Base-by-base conservation (phyloP, 2,113 vertebrate species). In the Okapia johnstoni region DNA sequence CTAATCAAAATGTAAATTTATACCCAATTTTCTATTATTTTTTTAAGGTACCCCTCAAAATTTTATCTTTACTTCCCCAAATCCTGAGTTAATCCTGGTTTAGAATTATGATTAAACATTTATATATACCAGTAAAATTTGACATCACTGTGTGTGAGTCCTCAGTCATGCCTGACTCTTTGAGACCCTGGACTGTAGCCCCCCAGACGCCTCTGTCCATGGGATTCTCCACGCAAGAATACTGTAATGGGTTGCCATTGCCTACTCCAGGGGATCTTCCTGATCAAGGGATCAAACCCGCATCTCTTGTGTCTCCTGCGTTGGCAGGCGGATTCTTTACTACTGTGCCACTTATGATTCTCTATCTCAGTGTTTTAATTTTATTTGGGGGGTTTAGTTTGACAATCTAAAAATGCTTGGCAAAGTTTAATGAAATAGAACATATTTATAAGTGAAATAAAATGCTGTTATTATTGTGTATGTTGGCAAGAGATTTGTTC, bases 401-500 rank as follows among this genome's bases (percentile, higher is more conserved):
- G 36, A 81, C 28, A 88, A 83, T 84, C 57, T 93, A 63, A 96
- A 87, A 33, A 85, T 88, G 79, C 10, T 89, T 94, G 84, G 54
- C 91, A 87, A 92, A 76, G 17, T 91, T 90, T 93, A 88, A 55
- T 85, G 26, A 95, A 93, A 81, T 10, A 92, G 63, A 93, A 86
- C 85, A 96, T 83, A 95, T 96, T 92, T 90, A 91, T 95, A 97
- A 95, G 57, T 80, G 58, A 19, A 84, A 94, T 36, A 85, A 87
- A 97, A 66, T 95, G 70, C 73, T 84, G 33, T 96, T 92, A 93
- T 96, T 95, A 88, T 93, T 93, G 55, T 96, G n/a, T 60, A 95
- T 85, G 81, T 90, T 92, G 43, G 94, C 76, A 95, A 85, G 83
- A 93, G 77, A 96, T 89, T 97, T 96, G 80, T 73, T 43, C 83